These are phyloP conservation scores for Dicranocentrus wangi DNA, from an alignment of 2,888 invertebrate species.

Conservation along the genomic window DNA sequence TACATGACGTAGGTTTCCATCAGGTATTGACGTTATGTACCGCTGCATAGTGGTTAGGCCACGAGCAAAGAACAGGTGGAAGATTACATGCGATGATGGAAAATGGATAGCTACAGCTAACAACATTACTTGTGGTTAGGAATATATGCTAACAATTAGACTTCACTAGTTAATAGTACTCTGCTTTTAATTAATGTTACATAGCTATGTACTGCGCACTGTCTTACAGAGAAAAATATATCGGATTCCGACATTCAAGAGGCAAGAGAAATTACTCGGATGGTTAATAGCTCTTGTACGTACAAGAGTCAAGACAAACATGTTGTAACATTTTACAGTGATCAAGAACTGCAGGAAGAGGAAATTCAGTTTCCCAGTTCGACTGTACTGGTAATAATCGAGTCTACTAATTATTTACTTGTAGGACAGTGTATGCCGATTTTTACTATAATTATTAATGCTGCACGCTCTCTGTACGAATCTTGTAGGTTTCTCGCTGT, in stretches of 20 bases:
- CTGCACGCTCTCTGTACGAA: too few relatives aligned
- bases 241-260: too few relatives aligned
- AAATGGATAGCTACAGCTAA: constrained; percentile 87
- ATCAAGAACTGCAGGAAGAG: constrained; percentile 84
- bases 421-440: too few relatives aligned
- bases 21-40: constrained; percentile 88
- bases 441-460: too few relatives aligned
- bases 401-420: neutral
- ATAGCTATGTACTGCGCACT: too few relatives aligned
- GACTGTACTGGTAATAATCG: constrained; percentile 77
- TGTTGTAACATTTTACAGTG: constrained; percentile 87
- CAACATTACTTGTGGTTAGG: constrained; percentile 75
- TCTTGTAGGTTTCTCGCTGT: constrained; percentile 81
- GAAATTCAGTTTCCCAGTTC: constrained; percentile 86
- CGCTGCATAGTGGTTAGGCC: constrained; percentile 77
- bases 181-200: too few relatives aligned
- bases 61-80: constrained; percentile 82
- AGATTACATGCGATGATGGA: constrained; percentile 88
- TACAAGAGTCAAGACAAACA: constrained; percentile 82
- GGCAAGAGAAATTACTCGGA: constrained; percentile 32
- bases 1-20: constrained; percentile 79
- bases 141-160: neutral
- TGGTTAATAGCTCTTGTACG: constrained; percentile 78
- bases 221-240: too few relatives aligned
- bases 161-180: too few relatives aligned